These are phyloP conservation scores for Spheniscus humboldti DNA, from an alignment of 2,797 vertebrate genomes.

Conservation along the genomic window DNA sequence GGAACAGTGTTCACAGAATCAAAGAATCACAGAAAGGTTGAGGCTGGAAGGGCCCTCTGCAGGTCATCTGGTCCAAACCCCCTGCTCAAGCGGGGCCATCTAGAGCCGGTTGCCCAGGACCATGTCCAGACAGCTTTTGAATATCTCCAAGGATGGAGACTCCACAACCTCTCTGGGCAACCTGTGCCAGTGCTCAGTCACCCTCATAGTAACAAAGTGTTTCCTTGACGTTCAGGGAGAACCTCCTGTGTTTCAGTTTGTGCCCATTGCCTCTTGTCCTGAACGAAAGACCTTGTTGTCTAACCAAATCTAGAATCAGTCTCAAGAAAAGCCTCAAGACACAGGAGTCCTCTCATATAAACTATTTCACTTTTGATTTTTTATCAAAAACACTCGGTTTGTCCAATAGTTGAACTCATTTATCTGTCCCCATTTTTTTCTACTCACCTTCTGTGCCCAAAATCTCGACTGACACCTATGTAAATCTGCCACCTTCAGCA, in stretches of 20 bases:
- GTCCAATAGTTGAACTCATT: neutral
- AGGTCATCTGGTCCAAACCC: neutral
- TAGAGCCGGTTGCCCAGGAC: accelerated
- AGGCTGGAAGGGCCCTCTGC: neutral
- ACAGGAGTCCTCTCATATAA: neutral
- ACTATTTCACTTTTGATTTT: neutral
- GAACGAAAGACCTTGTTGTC: neutral
- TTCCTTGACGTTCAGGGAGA: neutral
- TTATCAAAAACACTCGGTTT: neutral
- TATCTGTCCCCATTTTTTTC: neutral
- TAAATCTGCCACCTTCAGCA: neutral
- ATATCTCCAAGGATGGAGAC: neutral
- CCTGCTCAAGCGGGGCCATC: neutral
- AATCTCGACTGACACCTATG: neutral
- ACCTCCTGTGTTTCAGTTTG: neutral
- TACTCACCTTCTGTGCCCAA: neutral
- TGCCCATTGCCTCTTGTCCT: neutral
- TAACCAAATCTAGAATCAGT: neutral
- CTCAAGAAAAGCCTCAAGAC: neutral
- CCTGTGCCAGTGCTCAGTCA: neutral
- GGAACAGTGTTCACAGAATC: neutral
- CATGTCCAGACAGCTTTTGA: neutral
- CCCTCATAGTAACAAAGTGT: neutral
- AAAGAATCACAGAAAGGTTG: neutral
- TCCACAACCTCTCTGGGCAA: neutral